Evolutionary conservation across 2,113 vertebrate genomes (phyloP), one percentile per base, ranked within the genome.

Genomic region (Aegypius monachus): DNA sequence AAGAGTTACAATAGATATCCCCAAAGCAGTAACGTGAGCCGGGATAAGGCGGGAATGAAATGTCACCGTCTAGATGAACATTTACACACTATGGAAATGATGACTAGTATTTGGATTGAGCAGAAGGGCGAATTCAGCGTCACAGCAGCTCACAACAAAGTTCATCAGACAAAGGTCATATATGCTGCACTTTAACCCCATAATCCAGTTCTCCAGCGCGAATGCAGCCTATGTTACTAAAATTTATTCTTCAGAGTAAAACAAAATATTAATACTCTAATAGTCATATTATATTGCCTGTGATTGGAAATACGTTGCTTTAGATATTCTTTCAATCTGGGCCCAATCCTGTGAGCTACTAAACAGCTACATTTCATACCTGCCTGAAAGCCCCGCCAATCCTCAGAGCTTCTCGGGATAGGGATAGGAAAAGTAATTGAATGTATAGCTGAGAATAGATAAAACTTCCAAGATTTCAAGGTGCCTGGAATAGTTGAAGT

Each of bases 1-100:
- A 95, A 94, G 85, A 91, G 85, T 94, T 96, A 97, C 95, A 97
- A 95, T 81, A 92, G 89, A 92, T 94, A 94, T 52, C 90, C 77
- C 95, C 94, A 93, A 62, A 91, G 78, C 68, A 84, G 96, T 91
- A 97, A 96, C 16, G 3, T 47, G 95, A 97, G 93, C 94, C 4
- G 85, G 87, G 91, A 87, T 92, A 94, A 93, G 88, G 77, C 47
- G 0, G 91, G 85, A 93, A 83, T 94, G 68, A 90, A 92, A 90
- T 52, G 72, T 93, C 79, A 70, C 42, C 81, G 86, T 84, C 73
- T 74, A 66, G 55, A 91, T 5, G 80, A 86, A 93, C 55, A 21
- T 62, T 93, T 50, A 53, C 36, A 78, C 53, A 26, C 80, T 86
- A 48, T 79, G 93, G 96, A 97, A 97, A 97, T n/a, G 71, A 79